Conservation (phyloP, 2,797 vertebrate species). For the Lacerta bilineata region DNA sequence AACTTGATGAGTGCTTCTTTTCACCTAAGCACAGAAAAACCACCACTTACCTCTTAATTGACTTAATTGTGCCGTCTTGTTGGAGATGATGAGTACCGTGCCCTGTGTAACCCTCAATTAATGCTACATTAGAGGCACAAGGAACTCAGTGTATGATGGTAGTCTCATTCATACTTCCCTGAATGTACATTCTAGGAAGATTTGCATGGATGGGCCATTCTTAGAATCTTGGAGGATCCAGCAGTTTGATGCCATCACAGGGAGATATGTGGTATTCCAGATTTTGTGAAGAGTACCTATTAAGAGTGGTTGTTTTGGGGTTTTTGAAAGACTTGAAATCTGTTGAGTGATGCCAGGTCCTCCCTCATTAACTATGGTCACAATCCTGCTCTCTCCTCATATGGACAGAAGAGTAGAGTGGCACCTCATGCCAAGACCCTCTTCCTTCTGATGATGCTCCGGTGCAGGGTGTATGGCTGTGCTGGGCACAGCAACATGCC, state of each 20-base stretch:
- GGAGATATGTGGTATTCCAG: not conserved
- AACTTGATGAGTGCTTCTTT: constrained; percentile 36
- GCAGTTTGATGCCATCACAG: not conserved
- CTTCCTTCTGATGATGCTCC: too few species aligned
- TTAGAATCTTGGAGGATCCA: not conserved
- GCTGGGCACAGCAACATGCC: not conserved
- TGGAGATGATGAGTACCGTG: constrained; percentile 15
- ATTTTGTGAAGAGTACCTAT: constrained; percentile 20
- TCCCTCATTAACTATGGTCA: constrained; percentile 15
- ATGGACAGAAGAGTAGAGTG: not conserved
- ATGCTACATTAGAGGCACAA: not conserved
- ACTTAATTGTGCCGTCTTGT: not conserved
- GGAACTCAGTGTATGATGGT: not conserved
- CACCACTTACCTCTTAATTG: constrained; percentile 33
- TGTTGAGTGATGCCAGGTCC: not conserved
- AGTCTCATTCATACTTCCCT: not conserved
- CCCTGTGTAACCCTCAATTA: constrained; percentile 3
- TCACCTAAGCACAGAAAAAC: constrained; percentile 44
- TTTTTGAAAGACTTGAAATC: not conserved
- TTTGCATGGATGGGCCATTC: not conserved
- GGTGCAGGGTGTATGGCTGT: not conserved
- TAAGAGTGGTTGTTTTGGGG: not conserved
- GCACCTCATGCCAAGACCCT: too few species aligned
- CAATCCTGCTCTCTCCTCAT: not conserved
- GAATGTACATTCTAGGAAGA: constrained; percentile 28